Evolutionary conservation across 1,140 invertebrate species (phyloP), one percentile per base, ranked within the genome.

Genomic region (Aphidius gifuensis): DNA sequence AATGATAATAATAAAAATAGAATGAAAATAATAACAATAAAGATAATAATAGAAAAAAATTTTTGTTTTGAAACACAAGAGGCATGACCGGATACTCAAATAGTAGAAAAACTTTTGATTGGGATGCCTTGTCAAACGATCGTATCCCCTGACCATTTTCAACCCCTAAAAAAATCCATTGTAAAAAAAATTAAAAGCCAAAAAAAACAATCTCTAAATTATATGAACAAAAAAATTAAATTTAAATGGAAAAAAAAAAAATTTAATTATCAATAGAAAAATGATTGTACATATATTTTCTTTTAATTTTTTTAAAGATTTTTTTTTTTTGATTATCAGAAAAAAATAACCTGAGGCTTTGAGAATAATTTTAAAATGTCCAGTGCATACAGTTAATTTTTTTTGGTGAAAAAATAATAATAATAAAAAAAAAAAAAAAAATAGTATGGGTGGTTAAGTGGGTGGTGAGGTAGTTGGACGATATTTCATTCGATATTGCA

Each of bases 401-500:
- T 49, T 39, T 63, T 58, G 48, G 32, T 47, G 7, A 50, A 42
- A 16, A 42, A 32, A 57, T 42, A n/a, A 43, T 43, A 11, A 40
- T 11, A 58, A 58, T 7, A 58, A 43, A 58, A 23, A 48, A 11
- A 55, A 39, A 42, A 44, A 8, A 11, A 32, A 5, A 38, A 57
- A 43, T n/a, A 40, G 9, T 4, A 38, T 9, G 23, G 23, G 38
- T 5, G 45, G 11, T 4, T 9, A 4, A 39, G 61, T 16, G 45
- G 51, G 39, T 32, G 32, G 23, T 40, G 60, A 40, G 9, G 46
- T 58, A 64, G 50, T 53, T 16, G 69, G 60, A 71, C 70, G 68
- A 75, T 75, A 75, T 75, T 75, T 75, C 73, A 75, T 75, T 75
- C 72, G 74, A 75, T 75, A 75, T 74, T 75, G 72, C 72, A 72